Evolutionary conservation across 1,140 invertebrate genomes (phyloP).

Genomic region (Eueides isabella): DNA sequence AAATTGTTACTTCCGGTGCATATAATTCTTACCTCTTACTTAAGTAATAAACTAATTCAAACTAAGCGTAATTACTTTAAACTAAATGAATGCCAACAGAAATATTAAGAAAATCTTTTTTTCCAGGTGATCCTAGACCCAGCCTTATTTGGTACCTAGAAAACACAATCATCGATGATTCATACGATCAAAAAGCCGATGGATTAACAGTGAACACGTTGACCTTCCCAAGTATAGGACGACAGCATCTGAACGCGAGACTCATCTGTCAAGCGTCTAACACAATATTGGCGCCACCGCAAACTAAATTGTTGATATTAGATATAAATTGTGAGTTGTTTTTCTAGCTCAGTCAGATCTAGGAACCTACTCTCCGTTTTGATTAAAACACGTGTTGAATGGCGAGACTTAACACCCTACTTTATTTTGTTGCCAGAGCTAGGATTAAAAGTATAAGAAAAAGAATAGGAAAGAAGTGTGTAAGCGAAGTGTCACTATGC

Average conservation of each 20-base stretch:
- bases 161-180: constrained; percentile 91
- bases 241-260: constrained; percentile 89
- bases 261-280: constrained; percentile 93
- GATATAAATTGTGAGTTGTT: constrained; percentile 84
- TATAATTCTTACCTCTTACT: too few species aligned
- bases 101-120: constrained; percentile 1
- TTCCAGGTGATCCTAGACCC: constrained; percentile 43
- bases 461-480: too few species aligned
- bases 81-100: not conserved
- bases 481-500: too few species aligned
- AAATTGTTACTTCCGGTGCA: too few species aligned
- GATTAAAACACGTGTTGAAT: too few species aligned
- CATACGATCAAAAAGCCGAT: constrained; percentile 86
- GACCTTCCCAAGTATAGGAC: constrained; percentile 87
- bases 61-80: too few species aligned
- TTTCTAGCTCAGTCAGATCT: too few species aligned
- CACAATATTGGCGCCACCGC: constrained; percentile 89
- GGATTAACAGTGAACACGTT: constrained; percentile 90
- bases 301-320: constrained; percentile 88
- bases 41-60: too few species aligned
- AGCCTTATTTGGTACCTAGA: constrained; percentile 92
- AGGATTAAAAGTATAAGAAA: too few species aligned
- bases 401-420: too few species aligned
- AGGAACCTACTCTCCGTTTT: too few species aligned
- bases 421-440: too few species aligned